Percentiles rank a stretch among this genome's conserved stretches.
These are phyloP conservation scores for Dendrocincla tyrannina DNA, from an alignment of 2,797 vertebrate species.

Conservation along the genomic window DNA sequence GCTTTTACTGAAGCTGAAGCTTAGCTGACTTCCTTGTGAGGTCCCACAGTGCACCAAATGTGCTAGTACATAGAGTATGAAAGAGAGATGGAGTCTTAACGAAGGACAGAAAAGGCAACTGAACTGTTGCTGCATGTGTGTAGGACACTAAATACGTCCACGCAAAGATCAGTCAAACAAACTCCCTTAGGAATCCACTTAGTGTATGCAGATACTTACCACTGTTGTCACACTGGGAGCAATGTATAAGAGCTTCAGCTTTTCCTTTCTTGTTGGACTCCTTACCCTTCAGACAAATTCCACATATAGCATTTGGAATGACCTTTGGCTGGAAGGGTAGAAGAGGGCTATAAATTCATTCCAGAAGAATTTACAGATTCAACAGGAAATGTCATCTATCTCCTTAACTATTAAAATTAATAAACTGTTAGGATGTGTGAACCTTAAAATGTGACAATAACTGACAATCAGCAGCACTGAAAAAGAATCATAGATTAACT, in stretches of 20 bases:
- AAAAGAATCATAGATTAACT: background rate
- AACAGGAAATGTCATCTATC: constrained; percentile 63
- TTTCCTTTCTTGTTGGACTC: constrained; percentile 97
- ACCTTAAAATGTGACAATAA: background rate
- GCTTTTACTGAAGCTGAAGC: background rate
- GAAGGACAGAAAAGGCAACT: background rate
- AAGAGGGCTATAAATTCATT: constrained; percentile 96
- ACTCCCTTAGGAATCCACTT: constrained; percentile 28
- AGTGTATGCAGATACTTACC: constrained; percentile 84
- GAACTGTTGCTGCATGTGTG: background rate
- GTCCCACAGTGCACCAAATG: background rate
- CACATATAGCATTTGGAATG: constrained; percentile 99
- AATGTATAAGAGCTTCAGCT: constrained; percentile 96
- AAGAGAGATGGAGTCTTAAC: background rate
- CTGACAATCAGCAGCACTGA: background rate
- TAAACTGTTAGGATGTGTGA: background rate
- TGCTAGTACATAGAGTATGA: background rate
- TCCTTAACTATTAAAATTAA: constrained; percentile 48
- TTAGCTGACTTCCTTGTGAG: background rate
- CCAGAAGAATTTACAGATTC: constrained; percentile 77
- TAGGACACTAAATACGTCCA: background rate
- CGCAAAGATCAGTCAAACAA: background rate
- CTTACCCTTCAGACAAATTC: constrained; percentile 99
- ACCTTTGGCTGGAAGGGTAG: constrained; percentile 99
- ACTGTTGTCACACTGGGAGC: constrained; percentile 98